Evolutionary conservation across 2,888 invertebrate genomes (phyloP).

Genomic region (Mythimna lalbum): DNA sequence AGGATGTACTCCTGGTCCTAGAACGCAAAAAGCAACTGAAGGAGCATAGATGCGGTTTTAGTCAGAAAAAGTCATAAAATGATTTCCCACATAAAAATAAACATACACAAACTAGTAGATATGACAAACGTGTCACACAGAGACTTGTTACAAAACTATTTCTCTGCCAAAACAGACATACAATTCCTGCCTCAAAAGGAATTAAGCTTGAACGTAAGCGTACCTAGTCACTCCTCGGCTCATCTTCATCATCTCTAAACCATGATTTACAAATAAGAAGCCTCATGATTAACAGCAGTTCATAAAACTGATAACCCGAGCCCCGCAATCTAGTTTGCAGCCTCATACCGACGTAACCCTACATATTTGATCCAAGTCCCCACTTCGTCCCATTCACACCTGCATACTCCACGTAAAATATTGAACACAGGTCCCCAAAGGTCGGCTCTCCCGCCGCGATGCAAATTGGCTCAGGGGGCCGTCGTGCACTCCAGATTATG

Average conservation of each 20-base stretch:
- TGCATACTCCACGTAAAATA: slow-evolving; percentile 72
- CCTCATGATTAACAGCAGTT: slow-evolving; percentile 25
- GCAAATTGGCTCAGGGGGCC: slow-evolving; percentile 74
- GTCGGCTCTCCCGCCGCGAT: slow-evolving; percentile 66
- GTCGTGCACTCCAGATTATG: slow-evolving; percentile 74
- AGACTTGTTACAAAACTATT: too few species aligned
- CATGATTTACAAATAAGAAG: slow-evolving; percentile 24
- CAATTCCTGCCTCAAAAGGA: background rate
- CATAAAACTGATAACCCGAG: slow-evolving; percentile 40
- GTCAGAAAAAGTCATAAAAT: too few species aligned
- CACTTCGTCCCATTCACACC: slow-evolving; percentile 63
- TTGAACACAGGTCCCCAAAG: slow-evolving; percentile 68
- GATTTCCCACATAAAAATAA: too few species aligned
- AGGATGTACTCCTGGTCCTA: too few species aligned
- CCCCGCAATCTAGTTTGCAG: slow-evolving; percentile 44
- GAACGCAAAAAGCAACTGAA: too few species aligned
- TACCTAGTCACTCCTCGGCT: too few species aligned
- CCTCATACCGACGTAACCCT: slow-evolving; percentile 42
- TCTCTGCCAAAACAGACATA: background rate
- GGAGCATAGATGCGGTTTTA: too few species aligned
- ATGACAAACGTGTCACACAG: too few species aligned
- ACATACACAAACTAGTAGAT: too few species aligned
- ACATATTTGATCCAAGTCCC: slow-evolving; percentile 60
- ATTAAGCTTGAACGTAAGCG: background rate
- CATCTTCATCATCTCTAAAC: slow-evolving; percentile 3